Percentiles rank a stretch among this genome's conserved stretches.
These are phyloP conservation scores for Pyrochroa serraticornis DNA, from an alignment of 2,888 invertebrate genomes.

Conservation along the genomic window DNA sequence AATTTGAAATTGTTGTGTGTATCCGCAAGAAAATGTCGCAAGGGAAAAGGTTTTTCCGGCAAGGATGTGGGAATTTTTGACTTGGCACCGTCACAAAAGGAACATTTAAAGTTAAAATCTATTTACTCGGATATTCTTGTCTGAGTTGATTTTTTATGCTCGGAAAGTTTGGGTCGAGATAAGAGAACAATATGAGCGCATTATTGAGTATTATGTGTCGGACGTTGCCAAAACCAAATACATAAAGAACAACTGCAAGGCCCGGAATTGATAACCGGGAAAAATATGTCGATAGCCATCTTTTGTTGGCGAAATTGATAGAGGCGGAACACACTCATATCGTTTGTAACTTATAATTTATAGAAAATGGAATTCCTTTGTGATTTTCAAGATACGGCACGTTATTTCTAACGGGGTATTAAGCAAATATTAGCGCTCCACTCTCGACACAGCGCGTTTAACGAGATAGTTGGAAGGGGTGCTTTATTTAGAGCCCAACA, in stretches of 20 bases:
- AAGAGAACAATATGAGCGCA: conserved; percentile 45
- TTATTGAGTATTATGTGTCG: conserved; percentile 48
- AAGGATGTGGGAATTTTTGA: no score
- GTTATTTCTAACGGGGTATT: conserved; percentile 33
- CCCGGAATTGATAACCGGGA: conserved; percentile 42
- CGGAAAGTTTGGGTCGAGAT: conserved; percentile 46
- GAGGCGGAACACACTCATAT: conserved; percentile 38
- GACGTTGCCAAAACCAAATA: conserved; percentile 47
- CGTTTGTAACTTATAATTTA: conserved; percentile 42
- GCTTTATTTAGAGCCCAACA: no score
- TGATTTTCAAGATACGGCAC: conserved; percentile 39
- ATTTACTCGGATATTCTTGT: conserved; percentile 51
- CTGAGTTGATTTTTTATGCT: conserved; percentile 50
- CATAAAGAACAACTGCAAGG: conserved; percentile 44
- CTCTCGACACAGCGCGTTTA: no score
- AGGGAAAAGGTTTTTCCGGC: not conserved
- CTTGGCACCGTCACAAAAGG: conserved; percentile 1
- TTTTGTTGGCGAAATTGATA: conserved; percentile 41
- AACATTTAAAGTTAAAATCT: conserved; percentile 51
- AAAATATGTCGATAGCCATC: conserved; percentile 40
- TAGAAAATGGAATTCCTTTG: conserved; percentile 41
- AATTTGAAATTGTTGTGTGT: not conserved
- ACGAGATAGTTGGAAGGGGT: no score
- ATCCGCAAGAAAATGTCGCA: not conserved
- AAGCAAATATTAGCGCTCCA: conserved; percentile 1